phyloP scores from a whole-genome alignment of 2,113 vertebrate species.

The Rissa tridactyla region DNA sequence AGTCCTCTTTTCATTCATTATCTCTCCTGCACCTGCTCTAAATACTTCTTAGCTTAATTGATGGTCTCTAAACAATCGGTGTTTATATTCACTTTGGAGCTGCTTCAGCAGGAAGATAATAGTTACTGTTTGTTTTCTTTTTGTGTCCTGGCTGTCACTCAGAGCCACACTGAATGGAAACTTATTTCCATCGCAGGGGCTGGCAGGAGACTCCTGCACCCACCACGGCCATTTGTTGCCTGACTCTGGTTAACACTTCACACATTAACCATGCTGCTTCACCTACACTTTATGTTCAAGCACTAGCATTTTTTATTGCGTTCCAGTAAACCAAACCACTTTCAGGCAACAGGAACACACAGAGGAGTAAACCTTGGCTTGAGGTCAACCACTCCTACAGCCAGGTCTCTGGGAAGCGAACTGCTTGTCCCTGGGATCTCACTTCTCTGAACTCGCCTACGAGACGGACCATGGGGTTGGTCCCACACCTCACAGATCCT shows the following conservation, averaged over 20 bases:
- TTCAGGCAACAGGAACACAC: neutral
- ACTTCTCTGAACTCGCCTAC: neutral
- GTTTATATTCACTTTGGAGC: constrained; percentile 35
- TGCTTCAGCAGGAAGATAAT: constrained; percentile 30
- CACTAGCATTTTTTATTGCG: neutral
- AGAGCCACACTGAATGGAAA: neutral
- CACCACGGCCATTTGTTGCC: neutral
- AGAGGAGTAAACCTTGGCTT: neutral
- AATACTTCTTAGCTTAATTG: constrained; percentile 32
- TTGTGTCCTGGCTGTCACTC: neutral
- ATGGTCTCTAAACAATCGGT: constrained; percentile 13
- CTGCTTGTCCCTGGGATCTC: neutral
- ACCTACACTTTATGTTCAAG: neutral
- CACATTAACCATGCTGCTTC: neutral
- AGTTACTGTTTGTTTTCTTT: constrained; percentile 30
- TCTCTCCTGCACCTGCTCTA: constrained; percentile 24
- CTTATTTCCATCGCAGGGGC: neutral
- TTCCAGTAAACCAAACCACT: neutral
- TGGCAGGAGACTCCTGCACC: neutral
- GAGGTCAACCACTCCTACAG: neutral
- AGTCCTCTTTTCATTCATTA: constrained; percentile 31
- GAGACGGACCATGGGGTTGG: neutral
- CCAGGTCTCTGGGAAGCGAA: neutral
- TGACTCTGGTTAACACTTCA: neutral
- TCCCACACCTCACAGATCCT: neutral